Evolutionary conservation across 2,113 vertebrate genomes (phyloP).

Genomic region (Sphyrna mokarran): DNA sequence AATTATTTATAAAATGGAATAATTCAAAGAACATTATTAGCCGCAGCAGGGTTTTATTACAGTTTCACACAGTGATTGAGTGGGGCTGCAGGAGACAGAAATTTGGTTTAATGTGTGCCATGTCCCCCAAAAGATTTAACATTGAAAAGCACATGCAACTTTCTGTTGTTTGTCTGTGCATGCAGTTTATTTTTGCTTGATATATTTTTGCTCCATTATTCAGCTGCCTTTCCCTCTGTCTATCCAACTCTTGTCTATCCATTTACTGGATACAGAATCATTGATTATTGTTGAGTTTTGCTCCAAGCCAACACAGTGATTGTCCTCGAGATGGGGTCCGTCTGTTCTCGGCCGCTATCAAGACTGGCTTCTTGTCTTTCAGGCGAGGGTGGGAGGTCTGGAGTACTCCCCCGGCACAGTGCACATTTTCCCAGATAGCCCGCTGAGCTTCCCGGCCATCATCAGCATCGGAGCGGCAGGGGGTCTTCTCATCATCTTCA

Average conservation of each 20-base stretch:
- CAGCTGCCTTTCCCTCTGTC: not conserved
- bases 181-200: not conserved
- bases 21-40: not conserved
- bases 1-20: not conserved
- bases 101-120: not conserved
- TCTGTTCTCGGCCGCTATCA: too few species aligned
- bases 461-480: conserved; percentile 88
- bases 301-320: not conserved
- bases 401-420: conserved; percentile 93
- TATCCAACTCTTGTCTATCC: not conserved
- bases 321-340: not conserved
- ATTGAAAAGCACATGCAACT: not conserved
- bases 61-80: not conserved
- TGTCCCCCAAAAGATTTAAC: not conserved
- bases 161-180: not conserved
- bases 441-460: conserved; percentile 89
- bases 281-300: not conserved
- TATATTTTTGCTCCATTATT: not conserved
- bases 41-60: not conserved
- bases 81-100: not conserved
- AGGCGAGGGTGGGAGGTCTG: conserved; percentile 92
- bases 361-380: not conserved
- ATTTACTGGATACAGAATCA: not conserved
- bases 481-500: conserved; percentile 88
- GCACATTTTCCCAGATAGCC: conserved; percentile 92